Percentiles rank a stretch among this genome's conserved stretches.
These are phyloP conservation scores for Cygnus buccinator DNA, from an alignment of 2,113 vertebrate genomes.

Conservation along the genomic window DNA sequence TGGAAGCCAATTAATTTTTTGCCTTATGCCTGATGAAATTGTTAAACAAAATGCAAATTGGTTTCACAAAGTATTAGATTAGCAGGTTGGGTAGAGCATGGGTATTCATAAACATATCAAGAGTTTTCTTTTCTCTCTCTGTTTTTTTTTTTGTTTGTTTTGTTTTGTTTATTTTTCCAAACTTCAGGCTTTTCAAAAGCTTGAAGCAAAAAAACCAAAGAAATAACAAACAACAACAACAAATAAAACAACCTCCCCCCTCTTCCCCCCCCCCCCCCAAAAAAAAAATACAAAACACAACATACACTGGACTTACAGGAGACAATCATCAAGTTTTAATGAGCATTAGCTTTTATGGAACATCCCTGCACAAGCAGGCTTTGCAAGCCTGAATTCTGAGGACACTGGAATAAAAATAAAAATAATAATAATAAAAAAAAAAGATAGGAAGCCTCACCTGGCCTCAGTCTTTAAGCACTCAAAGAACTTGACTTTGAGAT, in stretches of 20 bases:
- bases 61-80: neutral
- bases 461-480: neutral
- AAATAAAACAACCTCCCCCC: no score
- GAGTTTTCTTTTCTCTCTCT: neutral
- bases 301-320: neutral
- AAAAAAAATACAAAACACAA: neutral
- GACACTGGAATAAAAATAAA: neutral
- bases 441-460: neutral
- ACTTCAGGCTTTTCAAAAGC: neutral
- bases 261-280: no score
- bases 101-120: neutral
- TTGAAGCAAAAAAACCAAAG: no score
- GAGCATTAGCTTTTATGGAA: neutral
- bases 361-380: neutral
- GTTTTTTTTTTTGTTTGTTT: neutral
- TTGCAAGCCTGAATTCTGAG: neutral
- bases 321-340: no score
- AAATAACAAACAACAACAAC: no score
- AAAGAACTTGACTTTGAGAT: neutral
- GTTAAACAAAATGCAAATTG: neutral
- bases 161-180: neutral
- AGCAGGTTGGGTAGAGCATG: rapidly evolving
- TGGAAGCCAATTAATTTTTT: neutral
- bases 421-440: no score
- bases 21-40: neutral